A percentile compares a stretch with the other conserved stretches of the same genome.
Evolutionary conservation across 2,888 invertebrate genomes (phyloP).

Genomic region (Idaea biselata): DNA sequence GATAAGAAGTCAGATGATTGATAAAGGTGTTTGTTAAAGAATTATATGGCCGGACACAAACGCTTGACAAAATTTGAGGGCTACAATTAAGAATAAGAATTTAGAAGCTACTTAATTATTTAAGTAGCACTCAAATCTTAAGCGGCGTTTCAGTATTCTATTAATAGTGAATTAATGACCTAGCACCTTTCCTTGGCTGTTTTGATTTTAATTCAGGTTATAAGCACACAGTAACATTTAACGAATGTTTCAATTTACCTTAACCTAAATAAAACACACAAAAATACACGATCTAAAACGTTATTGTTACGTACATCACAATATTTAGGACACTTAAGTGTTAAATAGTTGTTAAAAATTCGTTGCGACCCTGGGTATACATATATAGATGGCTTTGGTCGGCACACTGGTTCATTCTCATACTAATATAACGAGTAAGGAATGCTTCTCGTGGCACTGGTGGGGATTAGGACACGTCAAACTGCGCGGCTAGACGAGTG

Average conservation of each 20-base stretch:
- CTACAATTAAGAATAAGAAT: no score
- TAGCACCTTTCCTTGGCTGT: background rate
- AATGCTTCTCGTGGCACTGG: conserved; percentile 58
- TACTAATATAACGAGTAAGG: conserved; percentile 35
- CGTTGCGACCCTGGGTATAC: conserved; percentile 68
- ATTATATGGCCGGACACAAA: background rate
- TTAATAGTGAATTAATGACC: background rate
- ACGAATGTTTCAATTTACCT: conserved; percentile 64
- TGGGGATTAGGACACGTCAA: conserved; percentile 64
- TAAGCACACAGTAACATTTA: conserved; percentile 65
- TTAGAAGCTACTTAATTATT: no score
- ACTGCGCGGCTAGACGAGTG: conserved; percentile 70
- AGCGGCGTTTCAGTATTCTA: no score
- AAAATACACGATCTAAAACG: conserved; percentile 76
- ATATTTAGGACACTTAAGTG: conserved; percentile 73
- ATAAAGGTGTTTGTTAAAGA: background rate
- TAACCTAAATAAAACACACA: conserved; percentile 75
- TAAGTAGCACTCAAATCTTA: no score
- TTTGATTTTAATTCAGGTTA: background rate
- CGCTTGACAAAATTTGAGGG: no score
- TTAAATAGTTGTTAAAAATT: conserved; percentile 62
- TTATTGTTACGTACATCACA: conserved; percentile 80
- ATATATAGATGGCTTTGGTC: conserved; percentile 36
- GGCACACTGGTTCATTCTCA: conserved; percentile 50
- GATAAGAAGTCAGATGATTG: conserved; percentile 10